Percentiles rank a stretch among this genome's conserved stretches.
Conservation (phyloP, 2,797 vertebrate genomes). For the Phylloscopus collybita region DNA sequence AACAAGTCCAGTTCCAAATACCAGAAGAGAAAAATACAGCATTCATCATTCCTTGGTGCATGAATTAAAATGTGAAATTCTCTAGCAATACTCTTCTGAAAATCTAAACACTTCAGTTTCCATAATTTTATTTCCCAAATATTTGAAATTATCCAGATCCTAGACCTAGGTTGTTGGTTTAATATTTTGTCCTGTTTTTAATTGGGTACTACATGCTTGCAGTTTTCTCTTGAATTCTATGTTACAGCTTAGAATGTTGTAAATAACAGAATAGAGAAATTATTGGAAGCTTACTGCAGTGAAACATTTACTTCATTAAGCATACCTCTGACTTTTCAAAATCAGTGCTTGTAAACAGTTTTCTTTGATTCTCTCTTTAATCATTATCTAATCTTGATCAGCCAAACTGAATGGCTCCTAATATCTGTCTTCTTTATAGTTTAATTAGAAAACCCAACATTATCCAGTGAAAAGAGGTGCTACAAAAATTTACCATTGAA, state of each 20-base stretch:
- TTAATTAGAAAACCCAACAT: background rate
- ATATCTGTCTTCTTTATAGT: background rate
- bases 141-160: background rate
- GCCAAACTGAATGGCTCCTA: background rate
- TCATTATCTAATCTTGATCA: background rate
- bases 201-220: background rate
- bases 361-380: background rate
- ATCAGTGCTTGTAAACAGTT: background rate
- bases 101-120: background rate
- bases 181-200: background rate
- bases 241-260: background rate
- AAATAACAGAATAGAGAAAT: background rate
- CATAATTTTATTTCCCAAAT: background rate
- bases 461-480: background rate
- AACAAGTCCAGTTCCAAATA: background rate
- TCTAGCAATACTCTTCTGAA: background rate
- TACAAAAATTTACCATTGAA: background rate
- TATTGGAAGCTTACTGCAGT: background rate
- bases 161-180: background rate
- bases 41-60: background rate
- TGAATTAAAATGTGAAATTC: background rate
- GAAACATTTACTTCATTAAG: background rate
- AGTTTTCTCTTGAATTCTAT: background rate
- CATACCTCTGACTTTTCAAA: background rate
- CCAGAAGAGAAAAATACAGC: background rate